phyloP scores from a whole-genome alignment of 2,888 invertebrate genomes.

The Mactromeris polynyma region DNA sequence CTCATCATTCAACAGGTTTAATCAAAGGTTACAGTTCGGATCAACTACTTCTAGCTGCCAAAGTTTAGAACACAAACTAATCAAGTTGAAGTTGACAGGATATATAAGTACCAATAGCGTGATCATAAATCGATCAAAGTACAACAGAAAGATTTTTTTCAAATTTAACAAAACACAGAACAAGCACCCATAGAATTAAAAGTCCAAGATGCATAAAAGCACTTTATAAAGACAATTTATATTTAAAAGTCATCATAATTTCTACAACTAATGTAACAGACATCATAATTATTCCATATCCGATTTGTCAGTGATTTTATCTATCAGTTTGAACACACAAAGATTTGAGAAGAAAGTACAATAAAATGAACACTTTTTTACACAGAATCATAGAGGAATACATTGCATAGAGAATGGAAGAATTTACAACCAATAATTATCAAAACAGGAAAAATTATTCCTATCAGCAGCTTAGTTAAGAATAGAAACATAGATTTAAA shows the following conservation, averaged over 20 bases:
- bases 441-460: not conserved
- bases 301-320: not conserved
- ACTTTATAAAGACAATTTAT: too few relatives aligned
- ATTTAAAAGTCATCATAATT: too few relatives aligned
- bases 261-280: not conserved
- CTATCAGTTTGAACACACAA: not conserved
- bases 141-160: too few relatives aligned
- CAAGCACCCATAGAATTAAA: too few relatives aligned
- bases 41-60: not conserved
- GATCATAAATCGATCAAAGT: too few relatives aligned
- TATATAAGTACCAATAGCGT: too few relatives aligned
- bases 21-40: not conserved
- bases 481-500: not conserved
- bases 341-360: not conserved
- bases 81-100: too few relatives aligned
- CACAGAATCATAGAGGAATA: not conserved
- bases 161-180: too few relatives aligned
- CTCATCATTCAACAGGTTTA: not conserved
- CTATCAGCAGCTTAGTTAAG: not conserved
- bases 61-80: not conserved
- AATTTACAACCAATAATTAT: not conserved
- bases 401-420: slow-evolving; percentile 1
- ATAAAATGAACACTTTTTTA: not conserved
- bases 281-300: not conserved
- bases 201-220: too few relatives aligned